A percentile compares a stretch with the other conserved stretches of the same genome.
phyloP scores from a whole-genome alignment of 2,888 invertebrate species.

The Cylloceria caligata region DNA sequence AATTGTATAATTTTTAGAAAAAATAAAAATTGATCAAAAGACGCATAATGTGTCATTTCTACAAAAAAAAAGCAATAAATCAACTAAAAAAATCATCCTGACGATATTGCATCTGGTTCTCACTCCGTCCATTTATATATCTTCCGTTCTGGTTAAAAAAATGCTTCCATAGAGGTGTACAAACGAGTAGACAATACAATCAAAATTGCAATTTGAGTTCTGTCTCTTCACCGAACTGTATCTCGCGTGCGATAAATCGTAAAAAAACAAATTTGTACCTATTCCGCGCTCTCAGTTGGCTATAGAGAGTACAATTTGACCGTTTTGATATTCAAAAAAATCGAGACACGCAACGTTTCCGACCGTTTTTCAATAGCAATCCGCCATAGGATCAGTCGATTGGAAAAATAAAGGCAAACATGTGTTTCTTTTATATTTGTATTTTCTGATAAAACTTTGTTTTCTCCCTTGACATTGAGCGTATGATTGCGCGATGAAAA shows the following conservation, averaged over 20 bases:
- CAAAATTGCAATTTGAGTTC: slow-evolving; percentile 16
- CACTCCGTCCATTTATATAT: slow-evolving; percentile 6
- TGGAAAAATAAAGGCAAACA: neutral
- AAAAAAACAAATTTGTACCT: neutral
- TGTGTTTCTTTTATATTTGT: no score
- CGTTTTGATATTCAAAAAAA: neutral
- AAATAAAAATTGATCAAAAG: no score
- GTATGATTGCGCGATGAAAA: slow-evolving; percentile 12
- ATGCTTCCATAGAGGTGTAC: neutral
- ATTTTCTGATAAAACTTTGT: slow-evolving; percentile 11
- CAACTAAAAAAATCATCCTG: neutral
- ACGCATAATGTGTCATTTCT: no score
- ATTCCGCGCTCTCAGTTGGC: neutral
- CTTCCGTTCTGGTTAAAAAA: neutral
- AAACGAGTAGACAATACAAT: neutral
- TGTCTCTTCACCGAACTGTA: neutral
- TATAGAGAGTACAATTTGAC: neutral
- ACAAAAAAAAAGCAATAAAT: neutral
- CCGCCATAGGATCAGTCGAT: slow-evolving; percentile 1
- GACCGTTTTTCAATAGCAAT: slow-evolving; percentile 13
- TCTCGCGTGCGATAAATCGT: slow-evolving; percentile 17
- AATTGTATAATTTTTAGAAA: no score
- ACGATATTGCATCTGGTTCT: slow-evolving; percentile 4
- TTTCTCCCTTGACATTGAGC: neutral
- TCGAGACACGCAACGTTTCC: slow-evolving; percentile 11